Evolutionary conservation across 2,888 invertebrate species (phyloP), one percentile per base, ranked within the genome.

Genomic region (Chaetogeoica ovagalla): DNA sequence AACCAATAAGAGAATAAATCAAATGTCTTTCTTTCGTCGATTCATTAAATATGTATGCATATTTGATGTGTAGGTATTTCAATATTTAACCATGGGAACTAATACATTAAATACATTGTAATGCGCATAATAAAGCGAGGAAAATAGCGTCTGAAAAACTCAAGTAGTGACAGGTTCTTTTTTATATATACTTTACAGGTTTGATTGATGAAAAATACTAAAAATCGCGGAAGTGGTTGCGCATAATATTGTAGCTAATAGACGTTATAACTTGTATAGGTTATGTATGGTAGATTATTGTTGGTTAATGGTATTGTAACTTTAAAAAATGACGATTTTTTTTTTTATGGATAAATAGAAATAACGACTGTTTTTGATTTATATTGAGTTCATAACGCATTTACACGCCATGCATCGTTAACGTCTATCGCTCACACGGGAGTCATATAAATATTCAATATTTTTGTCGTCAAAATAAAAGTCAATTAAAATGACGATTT

Each of bases 161-260:
- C 13, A 19, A 69, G 52, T 52, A 57, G 55, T 70, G 52, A 57
- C 15, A 37, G 19, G 6, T 70, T 57, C 55, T 55, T 55, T 57
- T n/a, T 39, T 39, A 39, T 39, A n/a, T 55, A 57, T 57, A n/a
- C n/a, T n/a, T 70, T 37, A 37, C 21, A 57, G n/a, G 37, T 55
- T 70, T 57, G 57, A 70, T 57, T 70, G 37, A 70, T 70, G n/a
- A 37, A 70, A 57, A 37, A 52, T n/a, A 57, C n/a, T n/a, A 9
- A 57, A 70, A 70, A n/a, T 19, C 19, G 11, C n/a, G 8, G 9
- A 70, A 70, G 13, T 21, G 15, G n/a, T 39, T 65, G 39, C 0
- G 9, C 39, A n/a, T n/a, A n/a, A n/a, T n/a, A n/a, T n/a, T n/a
- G n/a, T n/a, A n/a, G 39, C 3, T 3, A 66, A 21, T 17, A 21